Evolutionary conservation across 92 coral and sea anemone species (phyloP).

Genomic region (Porites divaricata): DNA sequence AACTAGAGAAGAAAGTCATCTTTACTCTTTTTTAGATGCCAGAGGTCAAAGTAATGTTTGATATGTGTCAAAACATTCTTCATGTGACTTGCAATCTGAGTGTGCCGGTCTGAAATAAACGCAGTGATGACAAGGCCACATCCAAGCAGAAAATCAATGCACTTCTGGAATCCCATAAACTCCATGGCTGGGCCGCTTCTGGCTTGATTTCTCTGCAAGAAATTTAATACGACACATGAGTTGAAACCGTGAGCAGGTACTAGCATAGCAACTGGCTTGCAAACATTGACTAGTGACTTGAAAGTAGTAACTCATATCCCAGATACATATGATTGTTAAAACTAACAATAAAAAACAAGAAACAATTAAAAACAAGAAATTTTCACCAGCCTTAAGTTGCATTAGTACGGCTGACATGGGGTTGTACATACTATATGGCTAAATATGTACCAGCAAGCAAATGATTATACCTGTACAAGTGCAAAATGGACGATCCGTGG

Average conservation of each 20-base stretch:
- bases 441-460: neutral
- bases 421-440: too few relatives aligned
- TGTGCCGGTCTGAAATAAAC: slow-evolving; percentile 64
- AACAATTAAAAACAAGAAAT: too few relatives aligned
- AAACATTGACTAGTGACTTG: neutral
- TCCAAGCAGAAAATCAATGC: slow-evolving; percentile 68
- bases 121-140: slow-evolving; percentile 56
- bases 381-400: too few relatives aligned
- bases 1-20: too few relatives aligned
- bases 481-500: slow-evolving; percentile 56
- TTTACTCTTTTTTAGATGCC: slow-evolving; percentile 68
- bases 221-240: slow-evolving; percentile 4
- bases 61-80: slow-evolving; percentile 49
- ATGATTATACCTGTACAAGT: slow-evolving; percentile 63
- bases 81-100: slow-evolving; percentile 55
- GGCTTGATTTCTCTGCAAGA: slow-evolving; percentile 65
- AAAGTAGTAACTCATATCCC: too few relatives aligned
- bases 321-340: too few relatives aligned
- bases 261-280: neutral
- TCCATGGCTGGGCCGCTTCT: slow-evolving; percentile 71
- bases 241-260: too few relatives aligned
- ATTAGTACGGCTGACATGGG: too few relatives aligned
- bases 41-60: slow-evolving; percentile 74
- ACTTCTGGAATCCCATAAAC: slow-evolving; percentile 61
- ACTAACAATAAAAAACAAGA: too few relatives aligned